phyloP scores from a whole-genome alignment of 2,113 vertebrate species.

The Uropsilus gracilis region DNA sequence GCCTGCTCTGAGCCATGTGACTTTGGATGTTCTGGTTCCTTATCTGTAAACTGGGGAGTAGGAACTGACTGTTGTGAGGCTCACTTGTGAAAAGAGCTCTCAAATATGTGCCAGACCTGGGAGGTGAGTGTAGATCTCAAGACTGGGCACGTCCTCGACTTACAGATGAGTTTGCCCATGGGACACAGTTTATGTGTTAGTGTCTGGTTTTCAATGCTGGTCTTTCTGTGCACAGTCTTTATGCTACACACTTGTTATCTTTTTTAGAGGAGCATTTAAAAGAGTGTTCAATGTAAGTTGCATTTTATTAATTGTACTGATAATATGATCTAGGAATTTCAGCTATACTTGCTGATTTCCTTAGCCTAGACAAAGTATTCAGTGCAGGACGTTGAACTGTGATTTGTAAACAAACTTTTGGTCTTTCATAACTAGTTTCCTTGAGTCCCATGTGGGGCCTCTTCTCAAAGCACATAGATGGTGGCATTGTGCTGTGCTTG shows the following conservation, averaged over 20 bases:
- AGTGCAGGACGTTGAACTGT: neutral
- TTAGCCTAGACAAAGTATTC: neutral
- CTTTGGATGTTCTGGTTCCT: constrained; percentile 9
- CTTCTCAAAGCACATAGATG: neutral
- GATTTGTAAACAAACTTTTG: constrained; percentile 18
- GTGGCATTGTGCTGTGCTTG: neutral
- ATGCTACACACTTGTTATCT: neutral
- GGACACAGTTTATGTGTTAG: neutral
- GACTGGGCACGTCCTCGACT: neutral
- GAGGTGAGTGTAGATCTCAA: neutral
- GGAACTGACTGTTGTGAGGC: neutral
- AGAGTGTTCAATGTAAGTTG: neutral
- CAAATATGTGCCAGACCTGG: neutral
- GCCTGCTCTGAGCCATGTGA: neutral
- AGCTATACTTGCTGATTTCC: neutral
- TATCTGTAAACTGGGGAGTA: neutral
- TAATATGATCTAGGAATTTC: neutral
- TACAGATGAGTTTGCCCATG: neutral
- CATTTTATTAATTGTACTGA: neutral
- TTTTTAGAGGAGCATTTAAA: constrained; percentile 26
- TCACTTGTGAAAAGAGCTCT: neutral
- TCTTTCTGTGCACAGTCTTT: neutral
- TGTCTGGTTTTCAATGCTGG: neutral
- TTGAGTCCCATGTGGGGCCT: neutral
- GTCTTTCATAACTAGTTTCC: constrained; percentile 11